Evolutionary conservation across 37 sponge, comb jelly and placozoan species (phyloP).

Genomic region (Aphrocallistes beatrix): DNA sequence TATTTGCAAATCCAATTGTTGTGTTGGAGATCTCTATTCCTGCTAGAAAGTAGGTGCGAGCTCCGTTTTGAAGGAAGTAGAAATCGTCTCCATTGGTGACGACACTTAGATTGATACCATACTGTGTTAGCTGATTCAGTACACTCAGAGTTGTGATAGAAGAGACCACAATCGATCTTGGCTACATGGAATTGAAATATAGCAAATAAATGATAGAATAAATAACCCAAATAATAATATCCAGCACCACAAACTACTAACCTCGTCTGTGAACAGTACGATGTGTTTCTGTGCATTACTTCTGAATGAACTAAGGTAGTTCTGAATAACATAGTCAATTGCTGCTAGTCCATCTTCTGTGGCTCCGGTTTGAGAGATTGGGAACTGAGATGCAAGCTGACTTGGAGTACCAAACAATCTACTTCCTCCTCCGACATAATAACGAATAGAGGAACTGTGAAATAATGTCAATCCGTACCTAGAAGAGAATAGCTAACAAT

Average conservation of each 20-base stretch:
- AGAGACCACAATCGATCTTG: neutral
- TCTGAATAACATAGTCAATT: neutral
- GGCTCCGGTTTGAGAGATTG: neutral
- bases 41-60: neutral
- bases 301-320: neutral
- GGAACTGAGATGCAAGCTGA: neutral
- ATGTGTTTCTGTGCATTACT: constrained; percentile 12
- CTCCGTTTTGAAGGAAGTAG: neutral
- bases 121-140: neutral
- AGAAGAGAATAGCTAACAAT: neutral
- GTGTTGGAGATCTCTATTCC: constrained; percentile 1
- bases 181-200: neutral
- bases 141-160: neutral
- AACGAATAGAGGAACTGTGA: neutral
- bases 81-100: neutral
- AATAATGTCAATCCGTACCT: neutral
- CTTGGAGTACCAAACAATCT: neutral
- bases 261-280: neutral
- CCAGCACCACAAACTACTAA: too few species aligned
- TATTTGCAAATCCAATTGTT: neutral
- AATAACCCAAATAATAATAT: too few species aligned
- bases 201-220: too few species aligned
- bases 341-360: neutral
- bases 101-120: neutral
- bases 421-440: neutral